A percentile compares a stretch with the other conserved stretches of the same genome.
phyloP scores from a whole-genome alignment of 2,797 vertebrate genomes.

The Alosa sapidissima region DNA sequence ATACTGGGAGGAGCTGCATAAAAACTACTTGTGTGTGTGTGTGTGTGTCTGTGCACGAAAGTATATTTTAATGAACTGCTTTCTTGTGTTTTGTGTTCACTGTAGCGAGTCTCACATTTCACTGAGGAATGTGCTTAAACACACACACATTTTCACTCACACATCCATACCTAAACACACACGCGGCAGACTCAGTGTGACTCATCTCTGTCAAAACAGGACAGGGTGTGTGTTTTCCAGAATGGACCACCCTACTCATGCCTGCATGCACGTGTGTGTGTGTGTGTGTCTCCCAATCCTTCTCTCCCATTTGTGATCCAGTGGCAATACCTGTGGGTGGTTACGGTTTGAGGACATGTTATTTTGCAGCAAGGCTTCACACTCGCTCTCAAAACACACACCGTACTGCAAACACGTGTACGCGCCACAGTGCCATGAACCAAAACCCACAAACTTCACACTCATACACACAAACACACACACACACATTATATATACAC shows the following conservation, averaged over 20 bases:
- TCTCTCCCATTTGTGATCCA: neutral
- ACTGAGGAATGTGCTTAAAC: slow-evolving; percentile 49
- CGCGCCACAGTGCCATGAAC: neutral
- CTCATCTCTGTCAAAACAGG: slow-evolving; percentile 4
- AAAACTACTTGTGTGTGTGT: neutral
- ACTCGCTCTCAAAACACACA: neutral
- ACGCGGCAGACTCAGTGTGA: neutral
- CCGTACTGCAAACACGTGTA: neutral
- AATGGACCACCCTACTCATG: neutral
- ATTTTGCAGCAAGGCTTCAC: neutral
- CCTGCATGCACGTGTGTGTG: neutral
- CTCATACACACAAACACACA: neutral
- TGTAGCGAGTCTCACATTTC: slow-evolving; percentile 8
- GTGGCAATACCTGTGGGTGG: neutral
- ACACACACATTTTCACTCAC: slow-evolving; percentile 5
- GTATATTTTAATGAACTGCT: neutral
- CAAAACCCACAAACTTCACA: neutral
- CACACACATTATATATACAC: neutral
- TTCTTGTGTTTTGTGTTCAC: slow-evolving; percentile 9
- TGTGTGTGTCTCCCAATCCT: neutral
- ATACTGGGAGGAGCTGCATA: neutral
- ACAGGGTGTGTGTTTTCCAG: neutral
- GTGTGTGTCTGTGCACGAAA: neutral
- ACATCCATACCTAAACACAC: neutral
- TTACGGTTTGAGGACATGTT: neutral